These are phyloP conservation scores for Dryomyza anilis DNA, from an alignment of 2,888 invertebrate genomes.

Conservation along the genomic window DNA sequence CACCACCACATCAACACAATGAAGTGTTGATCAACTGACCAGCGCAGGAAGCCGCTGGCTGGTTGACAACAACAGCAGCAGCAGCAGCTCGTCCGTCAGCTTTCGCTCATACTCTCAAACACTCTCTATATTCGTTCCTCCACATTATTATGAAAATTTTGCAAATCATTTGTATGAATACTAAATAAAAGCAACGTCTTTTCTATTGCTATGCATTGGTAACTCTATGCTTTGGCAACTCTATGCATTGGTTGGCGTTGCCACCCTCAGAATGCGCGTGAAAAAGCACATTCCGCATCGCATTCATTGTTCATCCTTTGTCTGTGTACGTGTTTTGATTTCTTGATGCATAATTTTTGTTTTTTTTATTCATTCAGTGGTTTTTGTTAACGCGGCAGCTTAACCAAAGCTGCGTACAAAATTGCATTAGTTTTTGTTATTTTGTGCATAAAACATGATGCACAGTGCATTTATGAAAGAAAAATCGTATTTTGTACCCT, in stretches of 20 bases:
- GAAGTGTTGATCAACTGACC: conserved; percentile 15
- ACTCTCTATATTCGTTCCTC: too few species aligned
- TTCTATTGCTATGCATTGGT: not conserved
- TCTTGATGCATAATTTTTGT: not conserved
- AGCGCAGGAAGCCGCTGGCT: not conserved
- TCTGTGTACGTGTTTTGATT: conserved; percentile 2
- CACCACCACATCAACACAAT: conserved; percentile 9
- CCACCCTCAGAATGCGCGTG: not conserved
- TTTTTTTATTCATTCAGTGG: too few species aligned
- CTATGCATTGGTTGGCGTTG: too few species aligned
- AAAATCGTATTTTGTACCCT: too few species aligned
- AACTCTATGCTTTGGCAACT: not conserved
- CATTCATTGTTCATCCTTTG: conserved; percentile 1
- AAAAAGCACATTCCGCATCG: not conserved
- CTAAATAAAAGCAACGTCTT: not conserved
- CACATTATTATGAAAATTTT: conserved; percentile 11
- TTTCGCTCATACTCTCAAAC: too few species aligned
- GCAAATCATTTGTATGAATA: too few species aligned
- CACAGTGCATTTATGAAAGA: too few species aligned
- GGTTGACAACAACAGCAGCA: not conserved
- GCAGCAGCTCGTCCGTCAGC: too few species aligned
- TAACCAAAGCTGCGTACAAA: too few species aligned
- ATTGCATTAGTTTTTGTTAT: too few species aligned
- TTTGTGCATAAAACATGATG: too few species aligned
- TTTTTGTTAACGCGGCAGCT: too few species aligned